Evolutionary conservation across 2,888 invertebrate genomes (phyloP).

Genomic region (Aphodius sticticus): DNA sequence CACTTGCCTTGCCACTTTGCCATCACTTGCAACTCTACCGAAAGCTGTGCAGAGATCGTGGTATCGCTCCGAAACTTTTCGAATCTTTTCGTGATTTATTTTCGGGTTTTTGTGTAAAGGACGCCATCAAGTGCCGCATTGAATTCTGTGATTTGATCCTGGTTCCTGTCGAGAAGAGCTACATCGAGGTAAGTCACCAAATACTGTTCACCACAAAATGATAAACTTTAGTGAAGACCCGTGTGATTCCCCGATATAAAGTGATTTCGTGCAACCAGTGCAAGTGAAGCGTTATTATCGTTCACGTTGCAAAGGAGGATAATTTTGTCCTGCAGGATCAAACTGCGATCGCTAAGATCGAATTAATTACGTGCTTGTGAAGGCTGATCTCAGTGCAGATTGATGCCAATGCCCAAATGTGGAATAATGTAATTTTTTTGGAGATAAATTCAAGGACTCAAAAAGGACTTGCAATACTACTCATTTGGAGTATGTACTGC

Average conservation of each 20-base stretch:
- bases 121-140: background rate
- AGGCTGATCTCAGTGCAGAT: background rate
- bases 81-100: background rate
- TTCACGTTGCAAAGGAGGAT: conserved; percentile 4
- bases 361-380: background rate
- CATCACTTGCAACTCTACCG: conserved; percentile 13
- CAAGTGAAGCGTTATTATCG: background rate
- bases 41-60: background rate
- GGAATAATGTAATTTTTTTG: background rate
- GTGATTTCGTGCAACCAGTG: background rate
- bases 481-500: no score
- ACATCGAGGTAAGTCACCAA: conserved; percentile 24
- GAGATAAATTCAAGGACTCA: background rate
- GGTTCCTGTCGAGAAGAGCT: background rate
- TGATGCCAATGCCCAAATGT: background rate
- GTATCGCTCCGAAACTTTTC: background rate
- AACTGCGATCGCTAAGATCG: background rate
- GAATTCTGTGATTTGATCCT: conserved; percentile 4
- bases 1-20: conserved; percentile 6
- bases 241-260: background rate
- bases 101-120: background rate
- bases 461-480: background rate
- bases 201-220: background rate
- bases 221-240: background rate
- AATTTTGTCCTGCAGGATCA: background rate